phyloP scores from a whole-genome alignment of 2,797 vertebrate species.

The Momotus momota region DNA sequence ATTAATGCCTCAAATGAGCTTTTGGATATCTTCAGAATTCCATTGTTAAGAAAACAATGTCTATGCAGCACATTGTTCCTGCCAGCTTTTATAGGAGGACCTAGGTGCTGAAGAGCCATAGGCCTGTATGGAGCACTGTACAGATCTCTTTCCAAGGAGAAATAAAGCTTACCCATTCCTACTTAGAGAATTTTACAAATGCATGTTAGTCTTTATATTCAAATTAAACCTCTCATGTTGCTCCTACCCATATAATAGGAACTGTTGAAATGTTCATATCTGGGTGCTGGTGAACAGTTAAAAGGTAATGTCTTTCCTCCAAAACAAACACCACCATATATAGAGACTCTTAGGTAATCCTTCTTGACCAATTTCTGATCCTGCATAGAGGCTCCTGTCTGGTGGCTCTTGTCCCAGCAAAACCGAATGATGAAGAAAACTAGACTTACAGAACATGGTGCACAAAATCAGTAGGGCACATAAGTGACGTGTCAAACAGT shows the following conservation, averaged over 20 bases:
- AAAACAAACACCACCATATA: background rate
- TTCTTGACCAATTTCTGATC: background rate
- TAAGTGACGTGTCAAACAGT: background rate
- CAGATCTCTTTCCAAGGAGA: background rate
- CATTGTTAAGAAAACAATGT: background rate
- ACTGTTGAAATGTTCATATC: background rate
- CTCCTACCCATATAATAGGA: background rate
- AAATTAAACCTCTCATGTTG: background rate
- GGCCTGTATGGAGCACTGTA: background rate
- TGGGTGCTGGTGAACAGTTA: background rate
- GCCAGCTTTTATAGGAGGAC: background rate
- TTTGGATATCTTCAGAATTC: background rate
- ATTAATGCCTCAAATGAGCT: background rate
- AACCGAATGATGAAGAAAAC: background rate
- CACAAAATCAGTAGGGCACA: background rate
- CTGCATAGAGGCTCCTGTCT: constrained; percentile 5
- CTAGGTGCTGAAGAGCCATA: background rate
- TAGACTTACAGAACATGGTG: background rate
- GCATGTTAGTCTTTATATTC: background rate
- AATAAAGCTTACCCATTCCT: background rate
- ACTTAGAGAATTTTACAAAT: background rate
- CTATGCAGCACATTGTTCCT: background rate
- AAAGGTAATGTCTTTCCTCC: background rate
- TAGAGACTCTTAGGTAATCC: background rate
- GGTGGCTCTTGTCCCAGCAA: background rate